phyloP scores from a whole-genome alignment of 2,888 invertebrate genomes.

The Danaus chrysippus region DNA sequence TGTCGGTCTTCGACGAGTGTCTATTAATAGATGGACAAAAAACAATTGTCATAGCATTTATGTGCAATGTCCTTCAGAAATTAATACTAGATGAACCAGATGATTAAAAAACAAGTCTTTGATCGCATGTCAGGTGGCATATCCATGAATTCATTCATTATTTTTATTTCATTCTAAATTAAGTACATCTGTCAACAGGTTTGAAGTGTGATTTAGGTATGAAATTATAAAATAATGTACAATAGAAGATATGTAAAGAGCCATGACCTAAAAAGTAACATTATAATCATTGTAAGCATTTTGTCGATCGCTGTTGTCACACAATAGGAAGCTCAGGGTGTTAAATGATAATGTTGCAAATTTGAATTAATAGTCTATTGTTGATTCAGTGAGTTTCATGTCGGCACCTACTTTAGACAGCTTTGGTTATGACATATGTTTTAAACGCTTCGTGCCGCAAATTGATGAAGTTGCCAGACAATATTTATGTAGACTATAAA shows the following conservation, averaged over 20 bases:
- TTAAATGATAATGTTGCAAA: constrained; percentile 50
- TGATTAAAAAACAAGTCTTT: background rate
- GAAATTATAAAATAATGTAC: constrained; percentile 16
- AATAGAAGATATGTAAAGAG: constrained; percentile 23
- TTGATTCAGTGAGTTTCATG: constrained; percentile 55
- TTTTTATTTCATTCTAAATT: background rate
- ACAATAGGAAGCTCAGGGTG: constrained; percentile 41
- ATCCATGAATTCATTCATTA: background rate
- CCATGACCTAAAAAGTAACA: constrained; percentile 59
- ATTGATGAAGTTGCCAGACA: no score
- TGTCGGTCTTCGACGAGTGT: background rate
- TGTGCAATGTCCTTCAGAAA: constrained; percentile 9
- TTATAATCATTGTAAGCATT: constrained; percentile 46
- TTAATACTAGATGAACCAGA: background rate
- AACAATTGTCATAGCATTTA: background rate
- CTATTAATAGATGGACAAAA: background rate
- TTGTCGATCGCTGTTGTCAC: constrained; percentile 29
- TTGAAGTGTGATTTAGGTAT: background rate
- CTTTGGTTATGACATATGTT: constrained; percentile 72
- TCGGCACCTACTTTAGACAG: constrained; percentile 43
- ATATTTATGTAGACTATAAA: no score
- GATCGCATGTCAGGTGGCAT: constrained; percentile 2
- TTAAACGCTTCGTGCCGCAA: background rate
- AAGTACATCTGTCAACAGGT: constrained; percentile 1
- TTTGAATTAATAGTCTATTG: constrained; percentile 67